These are phyloP conservation scores for Sminthurides bifidus DNA, from an alignment of 1,140 invertebrate genomes.

Conservation along the genomic window DNA sequence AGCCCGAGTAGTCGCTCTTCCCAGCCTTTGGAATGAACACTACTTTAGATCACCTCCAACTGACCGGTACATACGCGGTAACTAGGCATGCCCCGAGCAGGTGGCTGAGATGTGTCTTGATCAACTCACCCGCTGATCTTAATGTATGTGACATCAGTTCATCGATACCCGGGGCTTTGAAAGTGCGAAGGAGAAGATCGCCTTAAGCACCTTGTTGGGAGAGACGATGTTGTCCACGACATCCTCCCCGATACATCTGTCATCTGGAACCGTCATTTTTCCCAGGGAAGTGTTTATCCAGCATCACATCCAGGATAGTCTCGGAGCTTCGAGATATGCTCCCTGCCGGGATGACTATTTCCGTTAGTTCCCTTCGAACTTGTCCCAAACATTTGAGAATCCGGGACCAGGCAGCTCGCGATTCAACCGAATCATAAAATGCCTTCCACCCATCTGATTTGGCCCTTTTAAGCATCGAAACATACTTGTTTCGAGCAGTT, in stretches of 20 bases:
- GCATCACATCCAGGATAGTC: too few relatives aligned
- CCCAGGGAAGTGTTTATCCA: background rate
- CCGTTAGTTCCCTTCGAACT: background rate
- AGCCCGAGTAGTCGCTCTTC: slow-evolving; percentile 8
- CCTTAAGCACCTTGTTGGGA: background rate
- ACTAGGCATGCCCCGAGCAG: slow-evolving; percentile 3
- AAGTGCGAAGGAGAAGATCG: slow-evolving; percentile 7
- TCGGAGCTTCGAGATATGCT: background rate
- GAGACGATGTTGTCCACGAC: background rate
- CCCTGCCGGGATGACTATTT: background rate
- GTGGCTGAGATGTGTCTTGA: background rate
- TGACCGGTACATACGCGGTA: slow-evolving; percentile 2
- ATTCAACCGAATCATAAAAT: background rate
- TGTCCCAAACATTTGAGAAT: background rate
- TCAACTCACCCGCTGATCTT: background rate
- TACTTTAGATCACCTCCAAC: slow-evolving; percentile 9
- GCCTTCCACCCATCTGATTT: too few relatives aligned
- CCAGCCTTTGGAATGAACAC: slow-evolving; percentile 21
- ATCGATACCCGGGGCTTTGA: slow-evolving; percentile 13
- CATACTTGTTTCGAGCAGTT: too few relatives aligned
- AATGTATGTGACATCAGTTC: slow-evolving; percentile 7
- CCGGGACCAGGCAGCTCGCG: background rate
- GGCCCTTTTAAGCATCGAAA: too few relatives aligned
- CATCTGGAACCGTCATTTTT: background rate
- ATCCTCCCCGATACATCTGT: background rate